These are phyloP conservation scores for Pemphredon lugubris DNA, from an alignment of 2,888 invertebrate species.

Conservation along the genomic window DNA sequence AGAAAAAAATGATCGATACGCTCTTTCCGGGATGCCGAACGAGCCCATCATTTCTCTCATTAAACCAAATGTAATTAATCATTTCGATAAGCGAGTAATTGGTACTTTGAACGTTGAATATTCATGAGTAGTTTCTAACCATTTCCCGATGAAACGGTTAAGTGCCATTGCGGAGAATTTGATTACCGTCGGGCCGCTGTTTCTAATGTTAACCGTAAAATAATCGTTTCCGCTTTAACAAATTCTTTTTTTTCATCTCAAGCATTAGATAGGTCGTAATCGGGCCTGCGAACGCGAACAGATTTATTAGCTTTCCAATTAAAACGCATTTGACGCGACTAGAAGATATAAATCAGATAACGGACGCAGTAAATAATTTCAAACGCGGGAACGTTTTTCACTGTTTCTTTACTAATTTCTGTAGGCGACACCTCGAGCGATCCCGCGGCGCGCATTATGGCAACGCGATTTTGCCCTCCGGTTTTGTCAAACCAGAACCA, in stretches of 20 bases:
- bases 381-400: constrained; percentile 15
- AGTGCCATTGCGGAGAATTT: too few species aligned
- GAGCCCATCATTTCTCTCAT: background rate
- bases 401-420: constrained; percentile 31
- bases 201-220: too few species aligned
- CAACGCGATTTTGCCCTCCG: constrained; percentile 31
- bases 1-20: background rate
- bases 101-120: too few species aligned
- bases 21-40: too few species aligned
- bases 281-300: background rate
- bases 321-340: background rate
- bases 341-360: constrained; percentile 16
- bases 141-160: too few species aligned
- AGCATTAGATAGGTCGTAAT: too few species aligned
- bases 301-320: constrained; percentile 9
- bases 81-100: too few species aligned
- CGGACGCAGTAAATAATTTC: constrained; percentile 42
- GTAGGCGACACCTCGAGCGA: constrained; percentile 51
- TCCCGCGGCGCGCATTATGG: constrained; percentile 21
- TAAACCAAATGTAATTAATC: too few species aligned
- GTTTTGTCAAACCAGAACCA: constrained; percentile 31
- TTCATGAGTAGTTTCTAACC: too few species aligned
- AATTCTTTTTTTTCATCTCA: too few species aligned
- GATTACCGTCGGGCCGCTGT: too few species aligned
- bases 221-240: too few species aligned